These are phyloP conservation scores for Epizoanthus ramosus DNA, from an alignment of 92 coral and sea anemone genomes.

Conservation along the genomic window DNA sequence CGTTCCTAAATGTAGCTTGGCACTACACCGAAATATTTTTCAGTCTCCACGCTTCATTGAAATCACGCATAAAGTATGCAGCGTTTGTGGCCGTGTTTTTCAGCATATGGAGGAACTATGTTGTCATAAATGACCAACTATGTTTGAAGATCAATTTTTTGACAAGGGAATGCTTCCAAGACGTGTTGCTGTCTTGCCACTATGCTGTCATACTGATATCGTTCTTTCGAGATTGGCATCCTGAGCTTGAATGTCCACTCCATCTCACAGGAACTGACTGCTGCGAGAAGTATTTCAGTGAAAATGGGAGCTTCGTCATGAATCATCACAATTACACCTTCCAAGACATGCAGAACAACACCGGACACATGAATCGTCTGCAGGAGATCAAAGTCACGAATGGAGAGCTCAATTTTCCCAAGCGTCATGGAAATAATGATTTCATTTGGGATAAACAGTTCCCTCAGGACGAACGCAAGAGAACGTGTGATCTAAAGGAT, in stretches of 20 bases:
- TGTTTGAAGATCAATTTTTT: slow-evolving; percentile 47
- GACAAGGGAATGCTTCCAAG: slow-evolving; percentile 64
- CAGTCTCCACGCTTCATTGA: no score
- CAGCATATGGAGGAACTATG: slow-evolving; percentile 60
- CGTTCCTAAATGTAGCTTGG: slow-evolving; percentile 60
- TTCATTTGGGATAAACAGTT: slow-evolving; percentile 3
- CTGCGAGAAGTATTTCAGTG: slow-evolving; percentile 52
- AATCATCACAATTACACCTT: slow-evolving; percentile 55
- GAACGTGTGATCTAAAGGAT: slow-evolving; percentile 9
- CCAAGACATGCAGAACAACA: not conserved
- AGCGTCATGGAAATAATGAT: not conserved
- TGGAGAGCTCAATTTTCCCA: not conserved
- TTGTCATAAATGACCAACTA: slow-evolving; percentile 35
- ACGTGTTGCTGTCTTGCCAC: slow-evolving; percentile 54
- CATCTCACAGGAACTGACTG: slow-evolving; percentile 55
- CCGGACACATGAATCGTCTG: not conserved
- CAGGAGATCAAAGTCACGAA: not conserved
- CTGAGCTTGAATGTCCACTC: slow-evolving; percentile 56
- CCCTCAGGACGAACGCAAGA: not conserved
- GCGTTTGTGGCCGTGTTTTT: slow-evolving; percentile 47
- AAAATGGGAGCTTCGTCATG: slow-evolving; percentile 56
- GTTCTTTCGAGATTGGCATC: slow-evolving; percentile 55
- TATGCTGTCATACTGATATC: no score
- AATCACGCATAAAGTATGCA: slow-evolving; percentile 47
- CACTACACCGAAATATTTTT: slow-evolving; percentile 60